Percentiles rank a stretch among this genome's conserved stretches.
Evolutionary conservation across 2,888 invertebrate genomes (phyloP).

Genomic region (Phortica magna): DNA sequence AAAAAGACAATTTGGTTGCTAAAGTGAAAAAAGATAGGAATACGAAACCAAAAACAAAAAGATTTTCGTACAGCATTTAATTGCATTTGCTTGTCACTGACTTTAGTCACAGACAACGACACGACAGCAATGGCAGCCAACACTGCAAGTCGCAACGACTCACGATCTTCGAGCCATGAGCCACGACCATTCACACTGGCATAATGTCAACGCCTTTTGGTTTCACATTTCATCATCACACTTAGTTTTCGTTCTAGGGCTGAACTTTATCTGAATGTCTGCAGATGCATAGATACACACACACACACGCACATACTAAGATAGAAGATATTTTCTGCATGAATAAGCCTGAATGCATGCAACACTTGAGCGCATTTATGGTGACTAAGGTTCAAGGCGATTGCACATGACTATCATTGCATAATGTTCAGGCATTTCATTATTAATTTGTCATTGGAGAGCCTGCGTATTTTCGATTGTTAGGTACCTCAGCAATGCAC

Average conservation of each 20-base stretch:
- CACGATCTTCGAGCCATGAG: not conserved
- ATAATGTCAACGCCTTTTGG: not conserved
- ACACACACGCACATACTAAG: not conserved
- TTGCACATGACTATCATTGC: not conserved
- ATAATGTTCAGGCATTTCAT: conserved; percentile 2
- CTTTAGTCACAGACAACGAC: not conserved
- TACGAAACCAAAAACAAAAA: not conserved
- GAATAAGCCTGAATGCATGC: conserved; percentile 5
- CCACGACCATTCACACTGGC: not conserved
- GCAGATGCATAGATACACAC: conserved; percentile 8
- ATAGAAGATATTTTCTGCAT: conserved; percentile 23
- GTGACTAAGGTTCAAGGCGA: not conserved
- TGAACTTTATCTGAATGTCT: conserved; percentile 22
- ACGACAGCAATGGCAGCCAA: conserved; percentile 7
- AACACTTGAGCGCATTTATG: conserved; percentile 6
- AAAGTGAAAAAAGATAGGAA: not conserved
- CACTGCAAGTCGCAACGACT: not conserved
- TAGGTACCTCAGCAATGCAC: not conserved
- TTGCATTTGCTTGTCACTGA: conserved; percentile 59
- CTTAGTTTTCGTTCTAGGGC: not conserved
- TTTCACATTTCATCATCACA: not conserved
- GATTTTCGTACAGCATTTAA: conserved; percentile 47
- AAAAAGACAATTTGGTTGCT: conserved; percentile 2
- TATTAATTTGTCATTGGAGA: conserved; percentile 13
- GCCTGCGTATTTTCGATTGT: not conserved